Percentiles rank a stretch among this genome's conserved stretches.
phyloP scores from a whole-genome alignment of 1,140 invertebrate species.

The Drosophila sp. region DNA sequence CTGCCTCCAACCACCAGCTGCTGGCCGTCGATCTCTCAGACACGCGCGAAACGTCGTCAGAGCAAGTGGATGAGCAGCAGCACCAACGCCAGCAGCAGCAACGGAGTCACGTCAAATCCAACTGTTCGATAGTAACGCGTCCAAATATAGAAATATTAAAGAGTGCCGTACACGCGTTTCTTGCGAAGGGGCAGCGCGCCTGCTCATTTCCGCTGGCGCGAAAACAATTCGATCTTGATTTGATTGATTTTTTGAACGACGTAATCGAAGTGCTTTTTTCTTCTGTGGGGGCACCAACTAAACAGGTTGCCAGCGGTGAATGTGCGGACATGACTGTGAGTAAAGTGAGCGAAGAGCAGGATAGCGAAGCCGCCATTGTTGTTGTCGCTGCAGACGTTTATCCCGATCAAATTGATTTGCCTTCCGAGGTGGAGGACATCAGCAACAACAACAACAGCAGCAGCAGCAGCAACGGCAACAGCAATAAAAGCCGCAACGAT shows the following conservation, averaged over 20 bases:
- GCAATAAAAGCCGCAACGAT: constrained; percentile 4
- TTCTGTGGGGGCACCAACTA: constrained; percentile 37
- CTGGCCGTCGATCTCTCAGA: constrained; percentile 61
- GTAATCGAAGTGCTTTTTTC: constrained; percentile 38
- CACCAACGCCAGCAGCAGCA: constrained; percentile 21
- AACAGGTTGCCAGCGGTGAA: constrained; percentile 41
- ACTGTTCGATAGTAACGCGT: constrained; percentile 31
- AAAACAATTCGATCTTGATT: constrained; percentile 46
- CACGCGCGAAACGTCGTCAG: constrained; percentile 76
- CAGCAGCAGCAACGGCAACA: constrained; percentile 31
- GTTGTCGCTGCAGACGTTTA: constrained; percentile 47
- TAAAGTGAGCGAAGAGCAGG: constrained; percentile 63
- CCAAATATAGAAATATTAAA: constrained; percentile 67
- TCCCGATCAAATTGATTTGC: constrained; percentile 59
- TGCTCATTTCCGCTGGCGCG: constrained; percentile 4
- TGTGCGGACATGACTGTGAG: constrained; percentile 68
- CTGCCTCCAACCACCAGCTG: constrained; percentile 52
- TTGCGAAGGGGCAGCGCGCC: constrained; percentile 32
- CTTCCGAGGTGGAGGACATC: constrained; percentile 42
- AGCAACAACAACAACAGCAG: constrained; percentile 34
- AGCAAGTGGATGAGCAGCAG: constrained; percentile 59
- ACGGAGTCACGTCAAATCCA: constrained; percentile 19
- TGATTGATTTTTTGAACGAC: constrained; percentile 57
- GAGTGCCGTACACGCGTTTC: constrained; percentile 55
- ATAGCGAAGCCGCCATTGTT: constrained; percentile 56